Conservation (phyloP, 2,888 invertebrate species). For the Pristionchus entomophagus region DNA sequence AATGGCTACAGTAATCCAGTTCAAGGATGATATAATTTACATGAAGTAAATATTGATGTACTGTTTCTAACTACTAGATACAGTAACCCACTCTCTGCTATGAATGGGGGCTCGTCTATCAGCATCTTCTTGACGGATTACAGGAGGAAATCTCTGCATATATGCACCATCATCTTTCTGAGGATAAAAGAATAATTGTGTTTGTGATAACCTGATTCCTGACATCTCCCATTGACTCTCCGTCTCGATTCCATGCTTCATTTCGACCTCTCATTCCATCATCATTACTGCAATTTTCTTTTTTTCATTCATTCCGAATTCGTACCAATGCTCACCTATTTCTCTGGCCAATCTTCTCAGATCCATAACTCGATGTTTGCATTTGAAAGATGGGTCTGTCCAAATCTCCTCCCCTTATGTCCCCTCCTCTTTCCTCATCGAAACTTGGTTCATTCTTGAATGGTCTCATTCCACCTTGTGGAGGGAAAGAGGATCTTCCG, state of each 20-base stretch:
- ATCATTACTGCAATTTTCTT: neutral
- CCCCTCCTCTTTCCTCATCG: neutral
- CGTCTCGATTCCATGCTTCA: neutral
- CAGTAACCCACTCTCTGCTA: slow-evolving; percentile 2
- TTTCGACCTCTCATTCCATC: neutral
- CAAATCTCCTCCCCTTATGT: no score
- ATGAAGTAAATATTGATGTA: neutral
- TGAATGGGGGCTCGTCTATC: neutral
- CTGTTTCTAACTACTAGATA: neutral
- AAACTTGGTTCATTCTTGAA: neutral
- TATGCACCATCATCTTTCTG: neutral
- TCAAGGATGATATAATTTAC: neutral
- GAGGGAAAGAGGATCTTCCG: neutral
- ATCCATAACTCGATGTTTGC: neutral
- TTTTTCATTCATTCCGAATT: neutral
- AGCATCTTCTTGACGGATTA: neutral
- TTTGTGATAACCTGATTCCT: neutral
- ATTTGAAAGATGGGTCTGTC: neutral
- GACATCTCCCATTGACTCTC: neutral
- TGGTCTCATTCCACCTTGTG: neutral
- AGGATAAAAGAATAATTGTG: neutral
- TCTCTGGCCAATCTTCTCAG: neutral
- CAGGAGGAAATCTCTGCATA: neutral
- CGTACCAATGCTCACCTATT: neutral
- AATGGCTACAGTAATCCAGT: neutral